phyloP scores from a whole-genome alignment of 2,113 vertebrate genomes.

The Alaudala cheleensis region DNA sequence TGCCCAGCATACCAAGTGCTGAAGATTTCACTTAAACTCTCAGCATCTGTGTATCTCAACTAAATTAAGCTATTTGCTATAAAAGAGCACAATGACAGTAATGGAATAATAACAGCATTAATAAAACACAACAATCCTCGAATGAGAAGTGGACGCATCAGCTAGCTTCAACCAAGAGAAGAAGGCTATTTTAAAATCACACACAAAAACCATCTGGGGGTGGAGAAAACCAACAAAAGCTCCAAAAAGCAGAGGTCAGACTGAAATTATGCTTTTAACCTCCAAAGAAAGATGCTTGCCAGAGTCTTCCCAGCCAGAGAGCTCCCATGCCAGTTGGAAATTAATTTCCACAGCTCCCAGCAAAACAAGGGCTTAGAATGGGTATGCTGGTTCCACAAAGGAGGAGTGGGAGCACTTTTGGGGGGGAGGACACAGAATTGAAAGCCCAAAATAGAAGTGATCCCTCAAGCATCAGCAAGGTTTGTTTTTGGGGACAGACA shows the following conservation, averaged over 20 bases:
- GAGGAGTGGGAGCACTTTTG: not conserved
- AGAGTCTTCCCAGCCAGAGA: constrained; percentile 5
- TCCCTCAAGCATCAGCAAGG: not conserved
- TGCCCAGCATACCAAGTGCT: constrained; percentile 53
- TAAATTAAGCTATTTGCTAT: constrained; percentile 74
- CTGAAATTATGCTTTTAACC: constrained; percentile 62
- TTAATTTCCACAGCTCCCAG: constrained; percentile 23
- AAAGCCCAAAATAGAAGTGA: not conserved
- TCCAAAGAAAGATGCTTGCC: constrained; percentile 49
- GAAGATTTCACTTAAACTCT: constrained; percentile 72
- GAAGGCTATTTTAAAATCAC: constrained; percentile 61
- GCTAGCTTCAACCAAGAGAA: constrained; percentile 53
- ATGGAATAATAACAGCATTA: constrained; percentile 76
- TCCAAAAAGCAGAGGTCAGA: constrained; percentile 34
- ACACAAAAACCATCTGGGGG: constrained; percentile 58
- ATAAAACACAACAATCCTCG: constrained; percentile 73
- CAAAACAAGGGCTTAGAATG: not conserved
- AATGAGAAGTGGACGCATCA: constrained; percentile 51
- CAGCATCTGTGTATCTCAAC: constrained; percentile 71
- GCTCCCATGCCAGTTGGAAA: constrained; percentile 5
- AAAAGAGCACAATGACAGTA: constrained; percentile 74
- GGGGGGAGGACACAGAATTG: not conserved
- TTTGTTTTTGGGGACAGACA: not conserved
- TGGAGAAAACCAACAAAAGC: constrained; percentile 63
- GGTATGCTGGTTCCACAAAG: not conserved